These are phyloP conservation scores for Coccyzus lansbergi DNA, from an alignment of 2,797 vertebrate genomes.

Conservation along the genomic window DNA sequence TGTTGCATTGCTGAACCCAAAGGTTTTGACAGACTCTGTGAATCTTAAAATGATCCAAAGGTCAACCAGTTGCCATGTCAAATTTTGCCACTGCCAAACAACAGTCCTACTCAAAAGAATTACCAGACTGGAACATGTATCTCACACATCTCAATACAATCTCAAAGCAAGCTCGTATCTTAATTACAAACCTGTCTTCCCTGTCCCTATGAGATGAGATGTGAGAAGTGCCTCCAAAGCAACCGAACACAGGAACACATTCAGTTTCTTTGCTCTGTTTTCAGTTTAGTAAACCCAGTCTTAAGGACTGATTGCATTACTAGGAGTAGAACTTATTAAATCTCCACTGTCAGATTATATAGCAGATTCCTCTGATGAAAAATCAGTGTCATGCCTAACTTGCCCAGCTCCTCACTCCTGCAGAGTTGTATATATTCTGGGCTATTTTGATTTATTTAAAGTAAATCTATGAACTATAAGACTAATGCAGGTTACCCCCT, in stretches of 20 bases:
- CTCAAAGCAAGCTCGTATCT: neutral
- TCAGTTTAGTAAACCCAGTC: neutral
- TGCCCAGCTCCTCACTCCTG: neutral
- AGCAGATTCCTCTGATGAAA: neutral
- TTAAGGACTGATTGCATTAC: neutral
- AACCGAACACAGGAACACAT: neutral
- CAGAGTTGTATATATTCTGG: neutral
- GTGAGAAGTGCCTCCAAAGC: neutral
- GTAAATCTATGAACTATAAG: neutral
- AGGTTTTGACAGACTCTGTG: neutral
- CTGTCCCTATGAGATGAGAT: neutral
- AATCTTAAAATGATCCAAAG: neutral
- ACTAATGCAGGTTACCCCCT: neutral
- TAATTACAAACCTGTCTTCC: neutral
- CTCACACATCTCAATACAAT: neutral
- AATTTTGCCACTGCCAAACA: neutral
- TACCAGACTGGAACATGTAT: neutral
- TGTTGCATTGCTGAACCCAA: neutral
- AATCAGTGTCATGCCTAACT: neutral
- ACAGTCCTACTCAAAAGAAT: neutral
- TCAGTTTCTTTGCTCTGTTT: neutral
- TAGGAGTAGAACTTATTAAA: neutral
- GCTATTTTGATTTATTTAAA: neutral
- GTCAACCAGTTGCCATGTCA: neutral
- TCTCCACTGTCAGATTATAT: neutral